Base-by-base conservation (phyloP, 1,140 invertebrate species). In the Chrysoperla carnea region DNA sequence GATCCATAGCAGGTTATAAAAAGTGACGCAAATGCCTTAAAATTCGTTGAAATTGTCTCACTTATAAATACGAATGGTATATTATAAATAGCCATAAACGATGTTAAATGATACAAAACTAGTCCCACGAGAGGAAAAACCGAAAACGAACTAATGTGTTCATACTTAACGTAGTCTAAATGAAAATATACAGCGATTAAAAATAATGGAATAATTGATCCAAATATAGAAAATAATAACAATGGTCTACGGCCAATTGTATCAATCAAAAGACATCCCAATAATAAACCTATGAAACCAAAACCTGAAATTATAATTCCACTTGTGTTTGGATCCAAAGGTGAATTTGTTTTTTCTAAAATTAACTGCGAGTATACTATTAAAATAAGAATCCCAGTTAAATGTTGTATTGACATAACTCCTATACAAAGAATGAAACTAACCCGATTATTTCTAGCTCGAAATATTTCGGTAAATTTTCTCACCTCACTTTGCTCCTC, bases 21-120 rank as follows among this genome's bases (percentile, higher is more conserved):
- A 27, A 15, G 28, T 15, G 28, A 29, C 4, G 38, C 38, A 11
- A 27, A 27, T 11, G 38, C 69, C 48, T 71, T 65, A 4, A 68
- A 69, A 49, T 68, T 63, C 7, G 63, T 62, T 23, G 75, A 68
- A 39, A 76, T 72, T 9, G 75, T 59, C 58, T 78, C 70, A 28
- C 59, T 66, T 52, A 78, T 70, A 48, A 81, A 63, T 8, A 80
- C 63, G 68, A 75, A 79, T 0, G 78, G 76, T 39, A 81, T 71
- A 51, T 36, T 42, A 46, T 51, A 46, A 15, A 49, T 40, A 14
- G 52, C 50, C 15, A 37, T 47, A 41, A 46, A 46, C 31, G 46
- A 48, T 15, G 42, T 41, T n/a, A 44, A 42, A 14, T 42, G 45
- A 33, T 46, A 48, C 8, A 49, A 15, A 33, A 51, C 35, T n/a